Conservation (phyloP, 2,797 vertebrate species). For the Hephaestus fuliginosus region DNA sequence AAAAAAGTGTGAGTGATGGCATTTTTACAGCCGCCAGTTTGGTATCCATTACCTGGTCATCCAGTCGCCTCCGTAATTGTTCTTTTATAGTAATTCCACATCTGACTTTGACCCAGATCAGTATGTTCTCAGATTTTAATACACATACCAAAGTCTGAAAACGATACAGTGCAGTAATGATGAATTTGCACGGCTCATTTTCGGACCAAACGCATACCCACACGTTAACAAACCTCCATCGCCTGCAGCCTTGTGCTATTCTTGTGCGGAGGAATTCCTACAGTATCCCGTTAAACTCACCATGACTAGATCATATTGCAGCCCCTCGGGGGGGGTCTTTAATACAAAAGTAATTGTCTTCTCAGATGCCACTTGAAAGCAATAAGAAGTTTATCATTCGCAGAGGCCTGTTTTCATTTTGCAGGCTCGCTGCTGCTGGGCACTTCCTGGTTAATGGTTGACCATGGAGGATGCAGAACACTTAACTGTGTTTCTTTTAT, state of each 20-base stretch:
- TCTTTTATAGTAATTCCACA: conserved; percentile 18
- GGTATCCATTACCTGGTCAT: background rate
- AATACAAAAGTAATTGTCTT: conserved; percentile 80
- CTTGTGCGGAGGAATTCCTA: conserved; percentile 63
- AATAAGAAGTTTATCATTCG: conserved; percentile 65
- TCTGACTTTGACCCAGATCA: conserved; percentile 45
- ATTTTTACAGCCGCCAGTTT: background rate
- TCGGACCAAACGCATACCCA: conserved; percentile 34
- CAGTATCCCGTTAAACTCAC: conserved; percentile 70
- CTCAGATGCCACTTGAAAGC: conserved; percentile 51
- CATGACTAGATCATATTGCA: conserved; percentile 71
- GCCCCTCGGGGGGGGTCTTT: conserved; percentile 52
- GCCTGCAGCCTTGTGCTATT: conserved; percentile 53
- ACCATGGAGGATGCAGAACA: conserved; percentile 51
- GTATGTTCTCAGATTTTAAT: conserved; percentile 36
- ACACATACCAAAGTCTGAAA: conserved; percentile 33
- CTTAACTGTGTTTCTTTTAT: conserved; percentile 14
- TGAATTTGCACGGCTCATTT: conserved; percentile 38
- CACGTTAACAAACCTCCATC: conserved; percentile 25
- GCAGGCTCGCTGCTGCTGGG: conserved; percentile 4
- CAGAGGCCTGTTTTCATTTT: conserved; percentile 37
- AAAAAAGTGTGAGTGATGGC: background rate
- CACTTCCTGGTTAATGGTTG: conserved; percentile 76
- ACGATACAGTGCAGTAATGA: conserved; percentile 5
- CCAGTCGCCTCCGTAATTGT: conserved; percentile 6